Base-by-base conservation (phyloP, 2,113 vertebrate genomes). In the Colistium nudipinnis region DNA sequence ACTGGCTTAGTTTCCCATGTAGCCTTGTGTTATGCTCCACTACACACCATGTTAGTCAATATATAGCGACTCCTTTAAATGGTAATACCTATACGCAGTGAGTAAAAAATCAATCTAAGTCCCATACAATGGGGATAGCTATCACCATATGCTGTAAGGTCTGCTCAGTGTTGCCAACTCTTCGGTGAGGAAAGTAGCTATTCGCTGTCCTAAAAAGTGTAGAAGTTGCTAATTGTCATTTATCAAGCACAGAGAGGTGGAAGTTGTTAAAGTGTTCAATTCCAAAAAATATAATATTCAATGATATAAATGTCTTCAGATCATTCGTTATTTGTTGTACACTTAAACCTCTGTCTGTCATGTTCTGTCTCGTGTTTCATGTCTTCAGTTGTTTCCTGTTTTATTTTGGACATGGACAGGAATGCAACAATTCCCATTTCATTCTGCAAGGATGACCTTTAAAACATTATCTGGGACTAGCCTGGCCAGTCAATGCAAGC, bases 51-150 rank as follows among this genome's bases (percentile, higher is more conserved):
- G 83, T 90, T 87, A 80, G 81, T 63, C 25, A 65, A 85, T 76
- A 88, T 85, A 84, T 82, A 83, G 84, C 84, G 76, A 72, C 22
- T 61, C 81, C 83, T 81, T 61, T 82, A 84, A 88, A 82, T 81
- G 81, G 89, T 79, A 89, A 89, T 81, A 83, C 78, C 81, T 78
- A 72, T 88, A 73, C 84, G 68, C 69, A 90, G 84, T 63, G 79
- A 80, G 73, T 89, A 70, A 87, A n/a, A 90, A 88, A 90, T 92
- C 89, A 61, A 89, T 86, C 68, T 71, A 72, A 41, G 81, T 89
- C 81, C 80, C 39, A 17, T 66, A 68, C 81, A 71, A 86, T 70
- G 78, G 84, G 11, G 22, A 3, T 81, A 83, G 87, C 80, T 85
- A 70, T 71, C 76, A 81, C 79, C 84, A 22, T 85, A 80, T 91